These are phyloP conservation scores for Sitophilus oryzae DNA, from an alignment of 1,140 invertebrate genomes.

Conservation along the genomic window DNA sequence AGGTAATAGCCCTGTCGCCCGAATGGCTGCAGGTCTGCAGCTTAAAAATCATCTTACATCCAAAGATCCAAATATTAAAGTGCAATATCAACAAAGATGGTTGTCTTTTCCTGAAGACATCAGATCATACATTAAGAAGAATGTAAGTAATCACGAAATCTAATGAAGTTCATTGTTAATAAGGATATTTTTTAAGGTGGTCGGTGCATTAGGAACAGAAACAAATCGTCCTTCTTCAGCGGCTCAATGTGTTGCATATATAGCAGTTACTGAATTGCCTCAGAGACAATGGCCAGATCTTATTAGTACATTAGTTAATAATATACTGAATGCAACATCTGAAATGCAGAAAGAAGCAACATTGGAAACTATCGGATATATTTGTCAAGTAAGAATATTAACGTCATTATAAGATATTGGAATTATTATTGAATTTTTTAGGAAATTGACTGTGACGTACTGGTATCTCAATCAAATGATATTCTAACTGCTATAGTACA, in stretches of 20 bases:
- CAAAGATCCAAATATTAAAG: slow-evolving; percentile 80
- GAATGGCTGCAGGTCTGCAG: slow-evolving; percentile 97
- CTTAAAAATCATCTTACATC: slow-evolving; percentile 98
- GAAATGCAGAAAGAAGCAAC: slow-evolving; percentile 95
- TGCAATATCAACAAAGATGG: slow-evolving; percentile 88
- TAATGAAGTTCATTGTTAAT: neutral
- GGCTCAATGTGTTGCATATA: slow-evolving; percentile 97
- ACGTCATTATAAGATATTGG: neutral
- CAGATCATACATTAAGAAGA: slow-evolving; percentile 86
- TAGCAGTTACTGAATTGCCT: slow-evolving; percentile 93
- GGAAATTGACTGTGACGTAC: slow-evolving; percentile 82
- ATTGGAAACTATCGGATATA: slow-evolving; percentile 90
- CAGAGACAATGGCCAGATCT: slow-evolving; percentile 79
- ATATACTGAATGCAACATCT: slow-evolving; percentile 77
- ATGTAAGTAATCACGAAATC: slow-evolving; percentile 61
- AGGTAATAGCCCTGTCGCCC: slow-evolving; percentile 83
- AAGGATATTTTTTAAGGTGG: slow-evolving; percentile 56
- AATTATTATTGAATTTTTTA: neutral
- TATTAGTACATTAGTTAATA: slow-evolving; percentile 78
- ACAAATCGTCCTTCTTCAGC: slow-evolving; percentile 90
- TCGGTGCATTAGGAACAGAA: slow-evolving; percentile 92
- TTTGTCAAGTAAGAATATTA: slow-evolving; percentile 53
- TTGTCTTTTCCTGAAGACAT: slow-evolving; percentile 80
- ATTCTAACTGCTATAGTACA: slow-evolving; percentile 99
- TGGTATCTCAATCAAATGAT: slow-evolving; percentile 87